Evolutionary conservation across 2,113 vertebrate species (phyloP).

Genomic region (Pomatostomus ruficeps): DNA sequence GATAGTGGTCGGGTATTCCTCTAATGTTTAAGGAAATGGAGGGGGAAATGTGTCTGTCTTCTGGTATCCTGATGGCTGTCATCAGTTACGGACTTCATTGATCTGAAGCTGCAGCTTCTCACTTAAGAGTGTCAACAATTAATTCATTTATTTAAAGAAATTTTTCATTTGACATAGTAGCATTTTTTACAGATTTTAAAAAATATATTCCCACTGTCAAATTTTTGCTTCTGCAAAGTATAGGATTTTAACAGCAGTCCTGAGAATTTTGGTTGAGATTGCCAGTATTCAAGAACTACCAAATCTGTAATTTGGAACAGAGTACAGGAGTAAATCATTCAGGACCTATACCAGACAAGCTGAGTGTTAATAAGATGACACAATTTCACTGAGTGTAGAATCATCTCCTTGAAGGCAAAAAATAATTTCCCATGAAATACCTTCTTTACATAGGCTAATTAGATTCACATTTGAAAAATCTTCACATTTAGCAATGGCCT

Average conservation of each 20-base stretch:
- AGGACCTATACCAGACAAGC: not conserved
- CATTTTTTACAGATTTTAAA: not conserved
- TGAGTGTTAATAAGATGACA: constrained; percentile 29
- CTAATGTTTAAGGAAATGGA: not conserved
- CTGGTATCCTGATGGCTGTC: not conserved
- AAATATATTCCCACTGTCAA: not conserved
- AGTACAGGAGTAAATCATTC: not conserved
- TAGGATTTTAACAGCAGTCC: not conserved
- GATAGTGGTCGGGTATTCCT: not conserved
- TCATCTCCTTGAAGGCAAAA: constrained; percentile 49
- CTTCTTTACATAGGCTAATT: constrained; percentile 51
- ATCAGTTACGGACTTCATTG: not conserved
- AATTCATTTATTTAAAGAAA: not conserved
- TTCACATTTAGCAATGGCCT: constrained; percentile 48
- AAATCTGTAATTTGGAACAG: not conserved
- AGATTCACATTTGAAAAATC: constrained; percentile 36
- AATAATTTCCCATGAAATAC: constrained; percentile 54
- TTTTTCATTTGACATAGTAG: not conserved
- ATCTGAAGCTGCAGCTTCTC: not conserved
- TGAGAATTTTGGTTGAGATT: not conserved
- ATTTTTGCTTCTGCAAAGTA: not conserved
- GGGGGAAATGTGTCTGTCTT: not conserved
- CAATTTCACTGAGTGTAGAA: not conserved
- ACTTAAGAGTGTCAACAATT: not conserved
- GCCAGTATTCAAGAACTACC: not conserved